Conservation (phyloP, 2,888 invertebrate species). For the Chironomus riparius region DNA sequence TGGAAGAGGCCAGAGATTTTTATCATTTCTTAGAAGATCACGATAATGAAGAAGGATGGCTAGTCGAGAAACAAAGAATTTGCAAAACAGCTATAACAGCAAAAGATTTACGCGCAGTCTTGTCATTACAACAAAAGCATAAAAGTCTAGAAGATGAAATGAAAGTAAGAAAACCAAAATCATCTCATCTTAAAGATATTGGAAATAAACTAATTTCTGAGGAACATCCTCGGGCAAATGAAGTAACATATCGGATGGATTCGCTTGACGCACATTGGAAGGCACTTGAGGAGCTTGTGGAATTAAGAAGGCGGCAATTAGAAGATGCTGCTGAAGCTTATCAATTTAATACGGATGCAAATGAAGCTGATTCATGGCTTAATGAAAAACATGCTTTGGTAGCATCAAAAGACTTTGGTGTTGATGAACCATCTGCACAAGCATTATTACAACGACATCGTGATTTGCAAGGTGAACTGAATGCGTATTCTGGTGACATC, state of each 20-base stretch:
- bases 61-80: slow-evolving; percentile 87
- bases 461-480: slow-evolving; percentile 78
- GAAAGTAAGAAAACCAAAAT: slow-evolving; percentile 56
- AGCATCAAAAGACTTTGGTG: slow-evolving; percentile 80
- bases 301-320: slow-evolving; percentile 61
- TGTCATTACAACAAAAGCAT: slow-evolving; percentile 85
- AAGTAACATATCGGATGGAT: slow-evolving; percentile 71
- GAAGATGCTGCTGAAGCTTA: slow-evolving; percentile 88
- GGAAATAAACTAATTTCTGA: slow-evolving; percentile 66
- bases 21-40: slow-evolving; percentile 95
- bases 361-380: slow-evolving; percentile 96
- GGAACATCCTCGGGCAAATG: slow-evolving; percentile 69
- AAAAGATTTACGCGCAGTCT: slow-evolving; percentile 83
- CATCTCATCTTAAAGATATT: slow-evolving; percentile 57
- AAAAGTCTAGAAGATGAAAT: slow-evolving; percentile 85
- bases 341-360: slow-evolving; percentile 95
- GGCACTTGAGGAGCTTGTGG: slow-evolving; percentile 73
- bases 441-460: slow-evolving; percentile 80
- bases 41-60: slow-evolving; percentile 96
- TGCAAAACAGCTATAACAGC: slow-evolving; percentile 89
- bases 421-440: slow-evolving; percentile 84
- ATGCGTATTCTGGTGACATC: slow-evolving; percentile 81
- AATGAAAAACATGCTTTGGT: slow-evolving; percentile 91
- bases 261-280: slow-evolving; percentile 81
- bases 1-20: slow-evolving; percentile 88